These are phyloP conservation scores for Physeter macrocephalus DNA, from an alignment of 2,113 vertebrate species.

Conservation along the genomic window DNA sequence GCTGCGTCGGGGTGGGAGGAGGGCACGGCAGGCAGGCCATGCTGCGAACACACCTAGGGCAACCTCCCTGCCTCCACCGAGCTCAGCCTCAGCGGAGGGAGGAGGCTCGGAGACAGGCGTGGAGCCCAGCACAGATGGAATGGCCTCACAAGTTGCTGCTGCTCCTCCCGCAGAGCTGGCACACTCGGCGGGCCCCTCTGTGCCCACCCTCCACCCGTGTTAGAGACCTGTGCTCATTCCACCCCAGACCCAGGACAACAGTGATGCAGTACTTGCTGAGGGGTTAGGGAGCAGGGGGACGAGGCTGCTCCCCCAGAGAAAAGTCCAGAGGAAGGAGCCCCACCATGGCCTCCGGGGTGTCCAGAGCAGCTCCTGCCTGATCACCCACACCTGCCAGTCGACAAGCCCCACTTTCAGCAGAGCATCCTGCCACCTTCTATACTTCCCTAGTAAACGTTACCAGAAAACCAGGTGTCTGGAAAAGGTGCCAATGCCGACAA, in stretches of 20 bases:
- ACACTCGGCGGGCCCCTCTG: too few species aligned
- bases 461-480: not conserved
- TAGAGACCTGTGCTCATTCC: not conserved
- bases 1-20: not conserved
- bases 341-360: not conserved
- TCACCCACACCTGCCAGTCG: not conserved
- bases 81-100: not conserved
- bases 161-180: not conserved
- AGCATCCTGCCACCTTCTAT: not conserved
- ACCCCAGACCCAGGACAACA: not conserved
- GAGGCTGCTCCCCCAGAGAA: not conserved
- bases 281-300: not conserved
- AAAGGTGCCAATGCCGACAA: not conserved
- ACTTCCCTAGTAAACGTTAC: not conserved
- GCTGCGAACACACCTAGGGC: not conserved
- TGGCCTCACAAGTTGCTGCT: not conserved
- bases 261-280: not conserved
- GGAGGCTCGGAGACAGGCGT: not conserved
- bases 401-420: not conserved
- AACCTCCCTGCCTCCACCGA: rapidly evolving
- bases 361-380: not conserved
- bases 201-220: not conserved
- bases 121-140: not conserved
- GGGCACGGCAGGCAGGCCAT: not conserved
- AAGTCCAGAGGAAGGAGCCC: not conserved